Evolutionary conservation across 2,797 vertebrate species (phyloP).

Genomic region (Vireo griseus): DNA sequence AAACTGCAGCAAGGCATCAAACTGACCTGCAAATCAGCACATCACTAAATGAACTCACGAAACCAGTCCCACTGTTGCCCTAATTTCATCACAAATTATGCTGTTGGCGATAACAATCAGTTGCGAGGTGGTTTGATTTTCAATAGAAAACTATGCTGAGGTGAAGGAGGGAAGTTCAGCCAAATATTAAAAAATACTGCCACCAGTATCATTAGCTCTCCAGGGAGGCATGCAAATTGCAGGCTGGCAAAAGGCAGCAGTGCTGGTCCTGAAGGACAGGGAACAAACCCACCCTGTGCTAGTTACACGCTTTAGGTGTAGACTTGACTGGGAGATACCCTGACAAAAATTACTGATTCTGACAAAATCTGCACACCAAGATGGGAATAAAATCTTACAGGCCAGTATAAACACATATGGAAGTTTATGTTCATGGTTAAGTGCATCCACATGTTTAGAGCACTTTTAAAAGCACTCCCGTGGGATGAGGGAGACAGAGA

Average conservation of each 20-base stretch:
- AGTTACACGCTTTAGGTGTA: background rate
- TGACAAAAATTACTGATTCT: background rate
- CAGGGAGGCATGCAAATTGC: background rate
- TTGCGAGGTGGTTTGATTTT: background rate
- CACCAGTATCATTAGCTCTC: background rate
- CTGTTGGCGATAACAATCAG: background rate
- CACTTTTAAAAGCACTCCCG: background rate
- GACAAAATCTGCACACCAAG: background rate
- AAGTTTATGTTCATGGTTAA: fast-evolving
- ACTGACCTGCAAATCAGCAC: background rate
- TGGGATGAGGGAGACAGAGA: background rate
- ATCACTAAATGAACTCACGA: background rate
- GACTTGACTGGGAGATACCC: background rate
- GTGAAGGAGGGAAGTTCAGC: background rate
- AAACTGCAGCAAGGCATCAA: background rate
- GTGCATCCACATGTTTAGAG: fast-evolving
- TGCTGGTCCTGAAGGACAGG: background rate
- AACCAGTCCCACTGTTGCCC: background rate
- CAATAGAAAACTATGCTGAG: background rate
- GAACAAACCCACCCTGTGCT: background rate
- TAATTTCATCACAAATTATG: background rate
- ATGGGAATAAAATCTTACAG: background rate
- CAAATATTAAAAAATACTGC: background rate
- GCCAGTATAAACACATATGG: fast-evolving
- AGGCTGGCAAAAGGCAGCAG: fast-evolving